Base-by-base conservation (phyloP, 92 coral and sea anemone species). In the Nematostella vectensis region DNA sequence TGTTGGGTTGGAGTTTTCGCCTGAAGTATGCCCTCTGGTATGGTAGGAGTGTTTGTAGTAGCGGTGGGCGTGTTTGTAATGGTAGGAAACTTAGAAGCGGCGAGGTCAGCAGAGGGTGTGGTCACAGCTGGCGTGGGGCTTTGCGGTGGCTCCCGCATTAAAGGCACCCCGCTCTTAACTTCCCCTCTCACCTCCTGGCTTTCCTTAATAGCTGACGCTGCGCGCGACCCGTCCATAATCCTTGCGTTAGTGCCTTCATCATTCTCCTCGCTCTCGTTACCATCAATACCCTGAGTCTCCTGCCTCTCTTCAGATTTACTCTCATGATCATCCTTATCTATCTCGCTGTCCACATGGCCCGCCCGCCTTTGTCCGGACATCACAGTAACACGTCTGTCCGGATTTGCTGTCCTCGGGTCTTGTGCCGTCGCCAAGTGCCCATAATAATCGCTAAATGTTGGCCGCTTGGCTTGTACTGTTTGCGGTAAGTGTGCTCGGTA, bases 401-500 rank as follows among this genome's bases (percentile, higher is more conserved):
- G 57, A 24, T 51, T 51, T 8, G 4, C 29, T 17, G 33, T 31
- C 57, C 25, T 51, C 15, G 40, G 40, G 40, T 33, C 8, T 33
- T 33, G 40, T 6, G 8, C 40, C 8, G 40, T n/a, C n/a, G n/a
- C n/a, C n/a, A n/a, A n/a, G n/a, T 49, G 15, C 15, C 42, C 31
- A 18, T 36, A 20, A 24, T 37, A 54, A 0, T 39, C n/a, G n/a
- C n/a, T n/a, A n/a, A n/a, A n/a, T 59, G 16, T 66, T 66, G 11
- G 21, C 54, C 11, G 62, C 53, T 55, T 55, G 72, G n/a, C n/a
- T n/a, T n/a, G n/a, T n/a, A n/a, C n/a, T n/a, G 55, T 31, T 12
- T 55, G 72, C 8, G 49, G 27, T 11, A 59, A 56, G 29, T 42
- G 52, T 28, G 63, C 44, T 19, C 56, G 54, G 56, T 36, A 27